These are phyloP conservation scores for Eptatretus burgeri DNA, from an alignment of 2,113 vertebrate genomes.

Conservation along the genomic window DNA sequence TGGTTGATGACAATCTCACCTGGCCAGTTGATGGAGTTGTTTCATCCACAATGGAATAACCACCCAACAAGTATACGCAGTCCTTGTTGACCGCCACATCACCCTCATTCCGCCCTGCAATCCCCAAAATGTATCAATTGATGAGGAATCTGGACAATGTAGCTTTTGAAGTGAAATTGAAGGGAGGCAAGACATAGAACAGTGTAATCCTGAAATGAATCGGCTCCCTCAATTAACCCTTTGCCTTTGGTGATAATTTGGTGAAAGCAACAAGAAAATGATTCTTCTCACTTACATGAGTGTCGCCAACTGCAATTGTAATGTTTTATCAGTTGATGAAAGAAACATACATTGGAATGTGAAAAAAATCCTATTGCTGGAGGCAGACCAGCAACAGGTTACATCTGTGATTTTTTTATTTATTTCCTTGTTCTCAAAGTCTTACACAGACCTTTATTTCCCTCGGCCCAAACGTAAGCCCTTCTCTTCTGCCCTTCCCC, in stretches of 20 bases:
- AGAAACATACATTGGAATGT: too few relatives aligned
- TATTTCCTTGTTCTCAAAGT: background rate
- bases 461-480: background rate
- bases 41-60: constrained; percentile 34
- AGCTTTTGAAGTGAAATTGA: background rate
- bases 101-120: constrained; percentile 73
- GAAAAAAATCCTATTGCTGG: too few relatives aligned
- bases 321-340: too few relatives aligned
- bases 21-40: background rate
- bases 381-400: too few relatives aligned
- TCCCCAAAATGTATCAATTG: constrained; percentile 13
- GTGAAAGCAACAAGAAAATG: background rate
- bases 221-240: too few relatives aligned
- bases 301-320: too few relatives aligned
- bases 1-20: background rate
- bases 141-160: background rate
- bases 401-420: background rate
- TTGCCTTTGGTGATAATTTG: background rate
- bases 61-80: constrained; percentile 87
- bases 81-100: constrained; percentile 69
- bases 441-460: background rate
- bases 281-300: background rate
- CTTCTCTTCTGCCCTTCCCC: constrained; percentile 12
- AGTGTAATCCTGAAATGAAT: background rate
- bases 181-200: background rate